Evolutionary conservation across 1,140 invertebrate species (phyloP), one percentile per base, ranked within the genome.

Genomic region (Ostrea edulis): DNA sequence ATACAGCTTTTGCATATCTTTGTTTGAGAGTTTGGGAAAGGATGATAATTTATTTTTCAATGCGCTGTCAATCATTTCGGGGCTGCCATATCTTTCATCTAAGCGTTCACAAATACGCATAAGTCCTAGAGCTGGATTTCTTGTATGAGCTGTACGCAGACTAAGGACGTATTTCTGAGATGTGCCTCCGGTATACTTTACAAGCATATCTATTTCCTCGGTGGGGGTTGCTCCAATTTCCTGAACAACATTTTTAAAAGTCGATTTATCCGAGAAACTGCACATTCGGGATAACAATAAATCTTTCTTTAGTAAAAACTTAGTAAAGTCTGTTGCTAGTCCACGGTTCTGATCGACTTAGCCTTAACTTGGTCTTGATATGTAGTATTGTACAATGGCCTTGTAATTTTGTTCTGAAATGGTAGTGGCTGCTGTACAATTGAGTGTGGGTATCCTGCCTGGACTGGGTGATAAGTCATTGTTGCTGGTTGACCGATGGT

Each of bases 21-120:
- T 90, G 88, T 86, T n/a, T n/a, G n/a, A n/a, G 0, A 90, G 83
- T 53, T 68, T 85, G n/a, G 88, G 90, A 85, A 90, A 89, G 55
- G 20, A 62, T 3, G 20, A 17, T 44, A 90, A 77, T 86, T 89
- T 89, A 20, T 52, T 84, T 77, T 81, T 86, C 54, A 89, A 68
- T 5, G 88, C 55, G 22, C 44, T 52, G 81, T 90, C 88, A n/a
- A 90, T 62, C 20, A 85, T 51, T 85, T 90, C 90, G 25, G 88
- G 88, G 35, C 65, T 87, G 20, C 88, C 89, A 85, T 90, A 89
- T 4, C n/a, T n/a, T n/a, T n/a, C n/a, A n/a, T n/a, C n/a, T n/a
- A n/a, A n/a, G n/a, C 90, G 86, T 44, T 92, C 88, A 89, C 88
- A 90, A n/a, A 90, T 88, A 22, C 85, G 52, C 77, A 86, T 65